Evolutionary conservation across 2,113 vertebrate species (phyloP).

Genomic region (Cariama cristata): DNA sequence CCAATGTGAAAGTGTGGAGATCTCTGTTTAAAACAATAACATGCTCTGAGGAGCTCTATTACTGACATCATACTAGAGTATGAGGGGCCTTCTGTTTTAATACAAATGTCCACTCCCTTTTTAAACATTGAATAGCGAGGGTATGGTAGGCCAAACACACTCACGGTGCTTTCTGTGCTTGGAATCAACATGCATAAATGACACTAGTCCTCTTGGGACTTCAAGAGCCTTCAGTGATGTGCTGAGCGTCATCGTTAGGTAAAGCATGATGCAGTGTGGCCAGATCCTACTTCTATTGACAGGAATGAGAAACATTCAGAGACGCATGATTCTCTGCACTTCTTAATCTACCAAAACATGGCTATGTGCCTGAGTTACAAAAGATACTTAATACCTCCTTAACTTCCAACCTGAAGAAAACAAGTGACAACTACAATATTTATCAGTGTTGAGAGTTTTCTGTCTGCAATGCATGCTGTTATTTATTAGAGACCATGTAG

Average conservation of each 20-base stretch:
- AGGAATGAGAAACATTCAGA: not conserved
- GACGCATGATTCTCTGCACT: not conserved
- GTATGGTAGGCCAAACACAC: not conserved
- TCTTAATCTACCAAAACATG: not conserved
- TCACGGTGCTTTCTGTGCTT: not conserved
- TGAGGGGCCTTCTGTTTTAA: conserved; percentile 74
- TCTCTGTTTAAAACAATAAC: conserved; percentile 75
- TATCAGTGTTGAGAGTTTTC: not conserved
- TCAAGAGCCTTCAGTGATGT: conserved; percentile 9
- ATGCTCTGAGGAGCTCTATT: conserved; percentile 68
- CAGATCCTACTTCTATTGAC: not conserved
- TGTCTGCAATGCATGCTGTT: not conserved
- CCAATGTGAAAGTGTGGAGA: conserved; percentile 72
- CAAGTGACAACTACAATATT: not conserved
- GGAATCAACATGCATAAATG: not conserved
- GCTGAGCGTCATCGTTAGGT: not conserved
- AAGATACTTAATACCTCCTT: not conserved
- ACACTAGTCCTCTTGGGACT: conserved; percentile 21
- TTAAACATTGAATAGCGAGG: not conserved
- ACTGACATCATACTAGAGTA: conserved; percentile 70
- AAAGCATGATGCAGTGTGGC: not conserved
- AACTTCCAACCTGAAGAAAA: not conserved
- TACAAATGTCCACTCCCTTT: conserved; percentile 63
- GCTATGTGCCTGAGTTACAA: not conserved
- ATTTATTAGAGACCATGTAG: not conserved